A percentile compares a stretch with the other conserved stretches of the same genome.
phyloP scores from a whole-genome alignment of 2,113 vertebrate species.

The Ceuthmochares aereus region DNA sequence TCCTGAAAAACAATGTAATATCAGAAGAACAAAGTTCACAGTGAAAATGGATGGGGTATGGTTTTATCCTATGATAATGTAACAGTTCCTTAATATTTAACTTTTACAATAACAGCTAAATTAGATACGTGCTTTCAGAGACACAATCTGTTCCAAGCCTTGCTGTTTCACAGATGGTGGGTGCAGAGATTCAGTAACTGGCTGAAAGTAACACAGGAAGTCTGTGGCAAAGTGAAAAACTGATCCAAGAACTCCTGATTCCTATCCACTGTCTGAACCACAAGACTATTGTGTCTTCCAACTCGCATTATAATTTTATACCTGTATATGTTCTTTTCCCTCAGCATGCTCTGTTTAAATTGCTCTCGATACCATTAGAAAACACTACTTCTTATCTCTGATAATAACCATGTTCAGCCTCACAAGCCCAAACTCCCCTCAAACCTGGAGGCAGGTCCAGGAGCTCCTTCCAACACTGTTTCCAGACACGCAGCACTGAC shows the following conservation, averaged over 20 bases:
- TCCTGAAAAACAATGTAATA: not conserved
- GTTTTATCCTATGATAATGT: not conserved
- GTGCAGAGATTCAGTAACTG: not conserved
- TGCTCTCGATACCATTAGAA: not conserved
- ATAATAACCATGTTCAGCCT: rapidly evolving
- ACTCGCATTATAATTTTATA: not conserved
- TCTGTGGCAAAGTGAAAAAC: slow-evolving; percentile 19
- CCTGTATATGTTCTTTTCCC: not conserved
- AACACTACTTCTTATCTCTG: not conserved
- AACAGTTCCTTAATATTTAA: slow-evolving; percentile 32
- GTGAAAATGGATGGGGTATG: not conserved
- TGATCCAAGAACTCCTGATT: not conserved
- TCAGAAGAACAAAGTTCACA: slow-evolving; percentile 10
- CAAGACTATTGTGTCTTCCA: not conserved
- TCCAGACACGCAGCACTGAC: not conserved
- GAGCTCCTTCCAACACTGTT: not conserved
- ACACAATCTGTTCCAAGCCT: not conserved
- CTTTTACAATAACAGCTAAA: slow-evolving; percentile 10
- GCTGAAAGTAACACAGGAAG: slow-evolving; percentile 1
- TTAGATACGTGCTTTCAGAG: not conserved
- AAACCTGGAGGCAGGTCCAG: not conserved
- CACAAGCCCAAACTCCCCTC: not conserved
- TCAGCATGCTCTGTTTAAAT: not conserved
- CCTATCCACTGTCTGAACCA: not conserved
- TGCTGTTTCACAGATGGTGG: not conserved